Base-by-base conservation (phyloP, 2,797 vertebrate genomes). In the Cuculus canorus region DNA sequence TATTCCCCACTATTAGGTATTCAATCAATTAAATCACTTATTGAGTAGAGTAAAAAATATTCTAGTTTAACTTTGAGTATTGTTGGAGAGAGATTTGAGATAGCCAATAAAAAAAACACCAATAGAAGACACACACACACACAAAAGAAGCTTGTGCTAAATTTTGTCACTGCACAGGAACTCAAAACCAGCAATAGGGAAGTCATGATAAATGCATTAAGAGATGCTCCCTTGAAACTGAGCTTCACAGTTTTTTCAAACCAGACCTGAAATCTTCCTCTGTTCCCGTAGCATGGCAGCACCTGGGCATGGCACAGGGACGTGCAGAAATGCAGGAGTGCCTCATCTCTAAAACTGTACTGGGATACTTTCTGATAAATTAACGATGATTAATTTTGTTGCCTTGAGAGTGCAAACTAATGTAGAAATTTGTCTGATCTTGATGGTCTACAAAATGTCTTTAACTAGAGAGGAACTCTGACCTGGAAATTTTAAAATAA, bases 261-360 rank as follows among this genome's bases (percentile, higher is more conserved):
- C 7, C 73, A 81, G 61, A 70, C 11, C 18, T 54, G 63, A 50
- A 90, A 19, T 32, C 35, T 30, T 70, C 5, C 10, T 17, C 23
- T 0, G 0, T 2, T 50, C 35, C 32, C 2, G 7, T 21, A 70
- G 53, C 39, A 48, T 11, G 33, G 21, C 18, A 92, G 57, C 52
- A 66, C 18, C 41, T 75, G 47, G 5, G 23, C 33, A 54, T 5
- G 8, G 48, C 7, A 4, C 1, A 1, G 35, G 65, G 25, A 35
- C 37, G 5, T 66, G 59, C 63, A 39, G 17, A 50, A 86, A 63
- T 0, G 0, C 25, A 59, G 23, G 13, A 48, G 33, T 37, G 64
- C n/a, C 35, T 77, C 14, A 30, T 22, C 18, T 69, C 21, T 41
- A 5, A 93, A 80, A 28, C 4, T 27, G 4, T 28, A 35, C 33